Conservation (phyloP, 1,140 invertebrate species). For the Procambarus clarkii region DNA sequence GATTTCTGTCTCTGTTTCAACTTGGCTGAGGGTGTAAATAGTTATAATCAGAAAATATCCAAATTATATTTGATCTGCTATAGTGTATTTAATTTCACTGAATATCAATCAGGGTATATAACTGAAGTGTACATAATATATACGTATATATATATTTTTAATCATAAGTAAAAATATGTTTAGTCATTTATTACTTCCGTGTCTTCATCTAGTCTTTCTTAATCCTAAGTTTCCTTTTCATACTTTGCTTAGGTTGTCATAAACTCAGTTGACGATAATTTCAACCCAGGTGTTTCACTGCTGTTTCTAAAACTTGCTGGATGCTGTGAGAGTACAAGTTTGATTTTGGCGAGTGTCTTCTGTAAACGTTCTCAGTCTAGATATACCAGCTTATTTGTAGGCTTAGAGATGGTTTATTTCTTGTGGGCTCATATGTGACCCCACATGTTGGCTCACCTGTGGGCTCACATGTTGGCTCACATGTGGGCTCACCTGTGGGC, state of each 20-base stretch:
- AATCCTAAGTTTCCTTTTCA: neutral
- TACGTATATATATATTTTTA: constrained; percentile 7
- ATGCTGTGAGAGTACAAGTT: too few species aligned
- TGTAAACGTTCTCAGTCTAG: too few species aligned
- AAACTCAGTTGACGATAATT: too few species aligned
- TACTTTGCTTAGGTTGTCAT: neutral
- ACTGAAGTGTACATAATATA: constrained; percentile 11
- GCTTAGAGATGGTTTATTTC: too few species aligned
- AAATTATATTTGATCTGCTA: neutral
- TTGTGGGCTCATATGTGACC: too few species aligned
- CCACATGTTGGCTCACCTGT: too few species aligned
- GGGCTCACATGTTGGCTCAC: too few species aligned
- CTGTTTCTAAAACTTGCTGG: too few species aligned
- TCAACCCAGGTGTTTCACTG: too few species aligned
- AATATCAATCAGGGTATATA: constrained; percentile 4
- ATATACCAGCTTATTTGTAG: too few species aligned
- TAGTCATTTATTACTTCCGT: neutral
- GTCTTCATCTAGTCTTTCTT: neutral
- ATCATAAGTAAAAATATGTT: neutral
- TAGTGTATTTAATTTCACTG: neutral
- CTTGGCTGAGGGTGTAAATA: neutral
- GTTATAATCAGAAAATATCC: neutral
- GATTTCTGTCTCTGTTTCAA: neutral
- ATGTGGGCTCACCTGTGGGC: too few species aligned
- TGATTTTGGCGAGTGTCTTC: too few species aligned